phyloP scores from a whole-genome alignment of 2,113 vertebrate genomes.

The Cryptomyrus ogoouensis region DNA sequence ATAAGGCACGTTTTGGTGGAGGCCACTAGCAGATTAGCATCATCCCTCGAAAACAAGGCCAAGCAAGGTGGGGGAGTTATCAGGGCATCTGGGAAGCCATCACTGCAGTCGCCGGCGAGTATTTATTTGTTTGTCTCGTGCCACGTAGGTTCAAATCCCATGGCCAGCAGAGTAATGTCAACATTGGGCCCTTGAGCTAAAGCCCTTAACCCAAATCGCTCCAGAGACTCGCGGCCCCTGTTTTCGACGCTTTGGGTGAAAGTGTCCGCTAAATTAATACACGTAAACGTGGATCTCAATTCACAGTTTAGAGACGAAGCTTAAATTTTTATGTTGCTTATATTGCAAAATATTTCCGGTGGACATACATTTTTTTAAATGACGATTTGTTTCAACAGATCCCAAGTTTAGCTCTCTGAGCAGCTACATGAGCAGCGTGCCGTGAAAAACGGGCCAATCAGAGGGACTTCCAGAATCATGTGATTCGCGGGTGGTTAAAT shows the following conservation, averaged over 20 bases:
- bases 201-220: not conserved
- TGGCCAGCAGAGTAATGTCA: not conserved
- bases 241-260: not conserved
- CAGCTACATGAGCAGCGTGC: not conserved
- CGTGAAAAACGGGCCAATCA: not conserved
- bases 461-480: not conserved
- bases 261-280: not conserved
- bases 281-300: not conserved
- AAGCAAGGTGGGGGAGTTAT: not conserved
- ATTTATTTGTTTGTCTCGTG: not conserved
- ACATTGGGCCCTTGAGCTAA: not conserved
- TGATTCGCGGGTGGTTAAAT: not conserved
- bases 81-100: not conserved
- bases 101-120: not conserved
- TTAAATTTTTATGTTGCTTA: not conserved
- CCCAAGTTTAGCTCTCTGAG: not conserved
- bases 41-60: not conserved
- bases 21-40: not conserved
- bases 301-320: not conserved
- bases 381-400: not conserved
- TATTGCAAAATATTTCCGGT: not conserved
- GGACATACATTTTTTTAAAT: not conserved
- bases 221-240: not conserved
- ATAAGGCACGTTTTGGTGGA: not conserved
- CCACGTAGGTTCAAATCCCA: not conserved